These are phyloP conservation scores for Peromyscus polionotus DNA, from an alignment of 2,113 vertebrate genomes.

Conservation along the genomic window DNA sequence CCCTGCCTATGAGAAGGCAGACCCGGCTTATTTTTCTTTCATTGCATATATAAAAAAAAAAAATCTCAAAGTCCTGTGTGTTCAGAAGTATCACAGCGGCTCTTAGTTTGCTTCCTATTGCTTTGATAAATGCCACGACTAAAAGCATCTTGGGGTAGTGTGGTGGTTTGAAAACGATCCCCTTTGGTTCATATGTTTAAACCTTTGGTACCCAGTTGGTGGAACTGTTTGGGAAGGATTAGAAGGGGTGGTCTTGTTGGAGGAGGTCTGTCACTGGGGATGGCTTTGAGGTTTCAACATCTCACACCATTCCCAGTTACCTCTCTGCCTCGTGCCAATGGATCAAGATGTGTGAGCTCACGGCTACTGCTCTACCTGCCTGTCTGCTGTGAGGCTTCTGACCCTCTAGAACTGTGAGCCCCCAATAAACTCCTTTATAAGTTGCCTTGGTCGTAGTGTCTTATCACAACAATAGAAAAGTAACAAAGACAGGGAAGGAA, in stretches of 20 bases:
- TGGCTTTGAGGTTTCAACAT: not conserved
- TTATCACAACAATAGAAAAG: not conserved
- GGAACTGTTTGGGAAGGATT: not conserved
- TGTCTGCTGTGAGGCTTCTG: not conserved
- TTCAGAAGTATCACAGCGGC: not conserved
- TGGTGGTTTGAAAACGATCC: not conserved
- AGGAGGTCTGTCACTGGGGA: not conserved
- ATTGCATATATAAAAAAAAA: not conserved
- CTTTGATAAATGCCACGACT: not conserved
- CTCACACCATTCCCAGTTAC: not conserved
- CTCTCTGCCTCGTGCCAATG: not conserved
- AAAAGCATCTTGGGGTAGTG: not conserved
- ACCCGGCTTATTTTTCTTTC: not conserved
- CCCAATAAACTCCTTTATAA: not conserved
- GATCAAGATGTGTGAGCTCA: not conserved
- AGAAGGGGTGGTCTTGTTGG: not conserved
- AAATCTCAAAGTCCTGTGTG: not conserved
- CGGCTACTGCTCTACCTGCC: not conserved
- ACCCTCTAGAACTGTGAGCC: not conserved
- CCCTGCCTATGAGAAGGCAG: not conserved
- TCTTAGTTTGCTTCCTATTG: not conserved
- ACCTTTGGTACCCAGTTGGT: not conserved
- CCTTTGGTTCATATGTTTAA: not conserved
- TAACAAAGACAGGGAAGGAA: not conserved
- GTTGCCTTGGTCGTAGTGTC: not conserved